Percentiles rank a stretch among this genome's conserved stretches.
These are phyloP conservation scores for Eurytemora carolleeae DNA, from an alignment of 1,140 invertebrate species.

Conservation along the genomic window DNA sequence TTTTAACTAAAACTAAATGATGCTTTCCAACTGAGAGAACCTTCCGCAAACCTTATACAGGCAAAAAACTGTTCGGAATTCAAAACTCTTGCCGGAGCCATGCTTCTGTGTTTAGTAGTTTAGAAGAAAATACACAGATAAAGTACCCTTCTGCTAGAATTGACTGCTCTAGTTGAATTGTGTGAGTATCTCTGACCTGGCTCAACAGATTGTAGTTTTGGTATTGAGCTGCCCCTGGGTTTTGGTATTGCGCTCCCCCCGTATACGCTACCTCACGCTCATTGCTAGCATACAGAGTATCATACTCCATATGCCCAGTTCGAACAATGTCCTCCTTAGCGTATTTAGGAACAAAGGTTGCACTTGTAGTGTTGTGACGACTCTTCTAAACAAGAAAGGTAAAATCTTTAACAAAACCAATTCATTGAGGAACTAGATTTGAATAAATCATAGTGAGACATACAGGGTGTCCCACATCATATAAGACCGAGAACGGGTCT, in stretches of 20 bases:
- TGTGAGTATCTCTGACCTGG: not conserved
- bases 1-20: too few relatives aligned
- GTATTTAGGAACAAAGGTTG: conserved; percentile 1
- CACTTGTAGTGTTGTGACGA: not conserved
- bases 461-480: too few relatives aligned
- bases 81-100: too few relatives aligned
- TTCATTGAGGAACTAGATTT: not conserved
- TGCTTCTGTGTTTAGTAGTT: too few relatives aligned
- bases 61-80: too few relatives aligned
- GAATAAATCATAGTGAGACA: too few relatives aligned
- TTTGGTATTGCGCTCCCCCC: not conserved
- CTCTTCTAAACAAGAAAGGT: not conserved
- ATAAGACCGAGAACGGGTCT: not conserved
- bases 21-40: too few relatives aligned
- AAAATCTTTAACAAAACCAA: not conserved
- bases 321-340: conserved; percentile 8
- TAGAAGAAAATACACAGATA: too few relatives aligned
- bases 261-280: not conserved
- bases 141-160: too few relatives aligned
- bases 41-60: too few relatives aligned
- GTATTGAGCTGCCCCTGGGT: not conserved
- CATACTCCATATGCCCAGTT: conserved; percentile 7
- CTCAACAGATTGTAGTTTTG: not conserved
- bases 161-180: too few relatives aligned
- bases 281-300: conserved; percentile 12